phyloP scores from a whole-genome alignment of 2,797 vertebrate genomes.

The Myoxocephalus aenaeus region DNA sequence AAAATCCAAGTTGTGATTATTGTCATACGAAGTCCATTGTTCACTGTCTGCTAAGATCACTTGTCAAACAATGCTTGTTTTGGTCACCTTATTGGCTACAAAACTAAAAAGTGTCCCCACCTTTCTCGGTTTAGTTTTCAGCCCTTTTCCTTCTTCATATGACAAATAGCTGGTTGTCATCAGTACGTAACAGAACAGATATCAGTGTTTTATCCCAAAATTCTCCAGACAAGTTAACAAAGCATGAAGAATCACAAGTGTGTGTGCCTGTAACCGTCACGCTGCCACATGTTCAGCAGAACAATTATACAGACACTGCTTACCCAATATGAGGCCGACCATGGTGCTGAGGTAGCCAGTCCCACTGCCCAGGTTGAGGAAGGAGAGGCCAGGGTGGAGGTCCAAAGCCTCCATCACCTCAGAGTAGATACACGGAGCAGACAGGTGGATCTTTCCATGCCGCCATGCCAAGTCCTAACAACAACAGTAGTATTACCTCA shows the following conservation, averaged over 20 bases:
- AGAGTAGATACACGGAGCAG: slow-evolving; percentile 97
- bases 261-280: neutral
- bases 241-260: neutral
- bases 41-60: no score
- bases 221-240: neutral
- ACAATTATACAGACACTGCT: neutral
- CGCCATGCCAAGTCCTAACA: slow-evolving; percentile 93
- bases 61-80: no score
- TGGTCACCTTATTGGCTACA: no score
- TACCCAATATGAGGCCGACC: slow-evolving; percentile 97
- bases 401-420: slow-evolving; percentile 99
- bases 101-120: no score
- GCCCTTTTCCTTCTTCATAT: no score
- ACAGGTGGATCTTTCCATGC: slow-evolving; percentile 97
- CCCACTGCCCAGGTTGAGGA: slow-evolving; percentile 96
- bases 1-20: no score
- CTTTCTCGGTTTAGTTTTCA: no score
- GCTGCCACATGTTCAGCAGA: neutral
- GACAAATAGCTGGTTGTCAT: neutral
- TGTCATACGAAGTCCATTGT: no score
- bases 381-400: slow-evolving; percentile 93
- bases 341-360: slow-evolving; percentile 98
- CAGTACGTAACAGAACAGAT: neutral
- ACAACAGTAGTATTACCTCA: neutral
- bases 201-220: neutral